phyloP scores from a whole-genome alignment of 2,113 vertebrate species.

The Scytalopus superciliaris region DNA sequence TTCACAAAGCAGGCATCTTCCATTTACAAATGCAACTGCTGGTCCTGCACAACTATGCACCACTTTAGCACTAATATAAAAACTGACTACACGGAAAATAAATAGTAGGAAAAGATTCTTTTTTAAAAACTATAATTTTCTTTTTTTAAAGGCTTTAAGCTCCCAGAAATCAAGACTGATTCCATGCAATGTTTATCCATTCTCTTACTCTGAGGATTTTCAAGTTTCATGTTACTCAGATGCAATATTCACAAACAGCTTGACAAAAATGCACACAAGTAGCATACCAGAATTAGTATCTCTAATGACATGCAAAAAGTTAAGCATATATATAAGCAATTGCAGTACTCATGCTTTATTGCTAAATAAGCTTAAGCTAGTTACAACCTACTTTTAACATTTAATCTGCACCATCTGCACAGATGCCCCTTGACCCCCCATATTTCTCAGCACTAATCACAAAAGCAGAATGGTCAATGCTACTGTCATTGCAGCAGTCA shows the following conservation, averaged over 20 bases:
- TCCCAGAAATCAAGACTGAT: background rate
- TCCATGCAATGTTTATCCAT: background rate
- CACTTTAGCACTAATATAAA: background rate
- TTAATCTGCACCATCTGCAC: background rate
- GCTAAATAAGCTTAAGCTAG: background rate
- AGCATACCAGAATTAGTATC: background rate
- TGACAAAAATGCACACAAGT: background rate
- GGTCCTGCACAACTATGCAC: background rate
- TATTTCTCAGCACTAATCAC: background rate
- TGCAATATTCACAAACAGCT: background rate
- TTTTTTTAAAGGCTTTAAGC: background rate
- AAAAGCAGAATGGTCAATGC: background rate
- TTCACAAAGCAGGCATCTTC: background rate
- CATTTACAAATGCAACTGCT: background rate
- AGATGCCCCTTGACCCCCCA: background rate
- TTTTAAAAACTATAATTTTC: background rate
- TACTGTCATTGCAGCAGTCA: background rate
- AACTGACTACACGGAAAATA: background rate
- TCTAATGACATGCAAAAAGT: background rate
- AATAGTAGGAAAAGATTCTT: background rate
- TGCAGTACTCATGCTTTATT: background rate
- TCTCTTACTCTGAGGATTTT: background rate
- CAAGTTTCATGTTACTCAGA: background rate
- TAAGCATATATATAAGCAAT: background rate
- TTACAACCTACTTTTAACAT: background rate